phyloP scores from a whole-genome alignment of 2,888 invertebrate genomes.

The Hyppa rectilinea region DNA sequence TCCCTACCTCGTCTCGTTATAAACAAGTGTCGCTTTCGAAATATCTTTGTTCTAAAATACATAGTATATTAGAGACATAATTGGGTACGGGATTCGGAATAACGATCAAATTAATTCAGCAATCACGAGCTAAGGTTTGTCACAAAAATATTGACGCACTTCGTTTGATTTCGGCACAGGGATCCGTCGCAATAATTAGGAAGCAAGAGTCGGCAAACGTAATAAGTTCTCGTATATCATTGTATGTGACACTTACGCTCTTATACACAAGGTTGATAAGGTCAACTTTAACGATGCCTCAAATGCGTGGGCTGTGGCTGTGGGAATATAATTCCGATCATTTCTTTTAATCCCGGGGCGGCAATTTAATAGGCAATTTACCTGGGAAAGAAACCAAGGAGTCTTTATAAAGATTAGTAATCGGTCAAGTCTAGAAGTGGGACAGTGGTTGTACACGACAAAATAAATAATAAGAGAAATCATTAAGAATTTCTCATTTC shows the following conservation, averaged over 20 bases:
- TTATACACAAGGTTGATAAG: conserved; percentile 30
- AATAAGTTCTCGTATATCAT: conserved; percentile 23
- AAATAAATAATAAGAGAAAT: neutral
- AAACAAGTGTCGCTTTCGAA: conserved; percentile 5
- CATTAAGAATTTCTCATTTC: neutral
- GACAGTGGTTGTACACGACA: neutral
- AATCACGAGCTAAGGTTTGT: conserved; percentile 16
- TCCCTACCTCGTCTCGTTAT: neutral
- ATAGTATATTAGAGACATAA: conserved; percentile 15
- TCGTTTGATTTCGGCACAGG: conserved; percentile 34
- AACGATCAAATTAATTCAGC: conserved; percentile 42
- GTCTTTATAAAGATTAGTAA: neutral
- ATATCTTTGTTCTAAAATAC: conserved; percentile 1
- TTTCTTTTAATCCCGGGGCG: neutral
- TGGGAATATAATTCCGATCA: conserved; percentile 17
- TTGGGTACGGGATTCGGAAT: conserved; percentile 20
- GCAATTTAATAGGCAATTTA: neutral
- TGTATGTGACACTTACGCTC: conserved; percentile 15
- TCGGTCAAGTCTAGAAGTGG: neutral
- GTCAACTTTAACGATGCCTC: conserved; percentile 39
- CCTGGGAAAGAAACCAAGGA: neutral
- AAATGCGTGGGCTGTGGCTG: conserved; percentile 20
- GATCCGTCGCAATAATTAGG: conserved; percentile 44
- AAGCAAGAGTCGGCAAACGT: conserved; percentile 15
- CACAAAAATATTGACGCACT: conserved; percentile 34